phyloP scores from a whole-genome alignment of 2,888 invertebrate genomes.

The Girardia tigrina region DNA sequence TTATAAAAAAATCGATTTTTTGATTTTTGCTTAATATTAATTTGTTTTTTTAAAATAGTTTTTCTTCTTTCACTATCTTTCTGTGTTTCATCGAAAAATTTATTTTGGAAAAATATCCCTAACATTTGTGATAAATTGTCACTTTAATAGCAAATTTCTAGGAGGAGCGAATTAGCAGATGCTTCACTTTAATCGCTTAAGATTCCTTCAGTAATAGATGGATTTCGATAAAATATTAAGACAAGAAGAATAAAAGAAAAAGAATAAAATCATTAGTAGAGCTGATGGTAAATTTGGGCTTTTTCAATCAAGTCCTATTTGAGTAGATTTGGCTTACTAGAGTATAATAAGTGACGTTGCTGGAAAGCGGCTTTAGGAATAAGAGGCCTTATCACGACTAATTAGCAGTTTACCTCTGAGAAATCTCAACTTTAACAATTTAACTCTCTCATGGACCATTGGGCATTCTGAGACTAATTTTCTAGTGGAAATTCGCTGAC shows the following conservation, averaged over 20 bases:
- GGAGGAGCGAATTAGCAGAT: neutral
- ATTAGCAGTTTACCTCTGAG: conserved; percentile 23
- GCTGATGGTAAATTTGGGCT: conserved; percentile 20
- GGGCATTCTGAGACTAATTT: conserved; percentile 13
- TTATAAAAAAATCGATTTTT: no score
- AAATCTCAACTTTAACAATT: neutral
- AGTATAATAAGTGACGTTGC: conserved; percentile 1
- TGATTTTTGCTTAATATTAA: no score
- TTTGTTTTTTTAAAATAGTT: no score
- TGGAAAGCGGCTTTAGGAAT: conserved; percentile 23
- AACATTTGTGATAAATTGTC: neutral
- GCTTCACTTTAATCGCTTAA: neutral
- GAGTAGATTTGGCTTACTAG: conserved; percentile 7
- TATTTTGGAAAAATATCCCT: neutral
- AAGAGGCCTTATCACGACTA: conserved; percentile 19
- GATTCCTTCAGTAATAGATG: conserved; percentile 11
- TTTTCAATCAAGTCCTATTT: conserved; percentile 11
- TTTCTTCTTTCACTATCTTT: no score
- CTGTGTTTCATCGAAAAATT: no score
- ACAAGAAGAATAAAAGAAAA: neutral
- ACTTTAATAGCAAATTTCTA: neutral
- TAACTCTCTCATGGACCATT: neutral
- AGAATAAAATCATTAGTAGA: neutral
- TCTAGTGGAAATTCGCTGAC: neutral
- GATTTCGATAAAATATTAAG: conserved; percentile 14